Evolutionary conservation across 2,113 vertebrate species (phyloP).

Genomic region (Callorhinus ursinus): DNA sequence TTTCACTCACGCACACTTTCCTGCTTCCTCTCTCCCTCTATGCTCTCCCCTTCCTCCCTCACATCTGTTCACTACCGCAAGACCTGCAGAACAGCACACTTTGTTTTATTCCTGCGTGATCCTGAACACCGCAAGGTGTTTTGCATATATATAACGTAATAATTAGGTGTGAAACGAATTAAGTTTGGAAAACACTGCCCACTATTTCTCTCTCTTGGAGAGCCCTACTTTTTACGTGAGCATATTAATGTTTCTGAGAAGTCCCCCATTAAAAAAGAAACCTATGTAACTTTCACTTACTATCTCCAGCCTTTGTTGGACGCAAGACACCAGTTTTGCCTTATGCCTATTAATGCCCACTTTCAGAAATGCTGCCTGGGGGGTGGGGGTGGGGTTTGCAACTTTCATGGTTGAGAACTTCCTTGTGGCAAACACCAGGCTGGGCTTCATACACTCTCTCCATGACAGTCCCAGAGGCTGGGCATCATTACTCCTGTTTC

Average conservation of each 20-base stretch:
- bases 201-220: background rate
- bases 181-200: slow-evolving; percentile 3
- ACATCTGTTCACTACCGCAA: background rate
- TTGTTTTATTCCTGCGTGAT: background rate
- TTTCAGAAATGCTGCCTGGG: too few species aligned
- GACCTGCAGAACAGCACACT: background rate
- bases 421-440: rapidly evolving
- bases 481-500: background rate
- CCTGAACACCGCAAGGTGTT: background rate
- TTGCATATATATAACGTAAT: slow-evolving; percentile 5
- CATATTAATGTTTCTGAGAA: background rate
- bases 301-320: background rate
- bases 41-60: background rate
- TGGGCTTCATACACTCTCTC: background rate
- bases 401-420: background rate
- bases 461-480: background rate
- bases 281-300: background rate
- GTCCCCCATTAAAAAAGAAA: background rate
- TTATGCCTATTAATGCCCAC: rapidly evolving
- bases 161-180: slow-evolving; percentile 45
- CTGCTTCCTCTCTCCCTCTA: too few species aligned
- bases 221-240: slow-evolving; percentile 9
- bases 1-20: rapidly evolving
- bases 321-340: background rate
- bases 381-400: too few species aligned